A percentile compares a stretch with the other conserved stretches of the same genome.
Conservation (phyloP, 1,140 invertebrate genomes). For the Sipha flava region DNA sequence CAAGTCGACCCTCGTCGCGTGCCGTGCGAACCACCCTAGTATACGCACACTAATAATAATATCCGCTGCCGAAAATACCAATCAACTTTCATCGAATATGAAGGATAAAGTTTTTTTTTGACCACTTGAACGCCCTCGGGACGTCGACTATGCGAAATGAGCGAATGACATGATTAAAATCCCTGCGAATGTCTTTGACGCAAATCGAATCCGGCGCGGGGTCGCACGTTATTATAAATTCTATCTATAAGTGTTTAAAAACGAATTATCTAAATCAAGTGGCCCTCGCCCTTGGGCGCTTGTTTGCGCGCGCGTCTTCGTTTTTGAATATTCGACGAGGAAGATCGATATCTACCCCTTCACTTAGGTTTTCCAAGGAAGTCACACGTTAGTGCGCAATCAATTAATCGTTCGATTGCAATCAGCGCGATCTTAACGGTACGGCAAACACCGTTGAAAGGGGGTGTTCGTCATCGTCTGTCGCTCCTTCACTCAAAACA, state of each 20-base stretch:
- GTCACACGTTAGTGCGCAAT: slow-evolving; percentile 4
- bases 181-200: not conserved
- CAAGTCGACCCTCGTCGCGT: not conserved
- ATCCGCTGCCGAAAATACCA: slow-evolving; percentile 1
- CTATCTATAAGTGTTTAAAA: not conserved
- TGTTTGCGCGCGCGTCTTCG: not conserved
- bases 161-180: not conserved
- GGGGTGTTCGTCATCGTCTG: not conserved
- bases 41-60: not conserved
- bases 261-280: slow-evolving; percentile 25
- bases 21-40: not conserved
- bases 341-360: slow-evolving; percentile 24
- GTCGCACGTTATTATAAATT: not conserved
- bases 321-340: not conserved
- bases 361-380: not conserved
- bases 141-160: not conserved
- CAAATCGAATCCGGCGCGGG: not conserved
- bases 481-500: not conserved
- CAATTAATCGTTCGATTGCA: slow-evolving; percentile 26
- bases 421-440: slow-evolving; percentile 3
- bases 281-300: not conserved
- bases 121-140: not conserved
- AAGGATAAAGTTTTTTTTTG: not conserved
- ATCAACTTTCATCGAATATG: not conserved
- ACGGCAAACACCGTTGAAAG: not conserved